phyloP scores from a whole-genome alignment of 2,113 vertebrate species.

The Collichthys lucidus region DNA sequence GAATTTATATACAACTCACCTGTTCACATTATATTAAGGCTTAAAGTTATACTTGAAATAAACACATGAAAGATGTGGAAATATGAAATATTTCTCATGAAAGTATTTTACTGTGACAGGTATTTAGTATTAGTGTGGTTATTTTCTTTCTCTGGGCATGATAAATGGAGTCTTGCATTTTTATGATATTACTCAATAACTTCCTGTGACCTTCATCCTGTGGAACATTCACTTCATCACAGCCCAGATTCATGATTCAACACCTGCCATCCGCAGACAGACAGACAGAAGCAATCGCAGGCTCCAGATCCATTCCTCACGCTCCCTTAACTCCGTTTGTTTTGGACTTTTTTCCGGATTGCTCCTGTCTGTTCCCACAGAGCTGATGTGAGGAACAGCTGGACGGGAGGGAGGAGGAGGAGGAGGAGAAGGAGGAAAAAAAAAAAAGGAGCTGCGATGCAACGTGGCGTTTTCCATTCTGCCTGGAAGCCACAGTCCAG shows the following conservation, averaged over 20 bases:
- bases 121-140: background rate
- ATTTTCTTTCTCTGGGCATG: background rate
- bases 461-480: slow-evolving; percentile 86
- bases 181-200: background rate
- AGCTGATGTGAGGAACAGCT: slow-evolving; percentile 81
- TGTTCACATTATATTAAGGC: no score
- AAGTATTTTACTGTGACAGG: background rate
- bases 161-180: background rate
- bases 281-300: slow-evolving; percentile 57
- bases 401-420: slow-evolving; percentile 61
- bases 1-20: no score
- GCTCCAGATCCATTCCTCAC: background rate
- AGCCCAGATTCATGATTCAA: background rate
- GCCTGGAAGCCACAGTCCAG: slow-evolving; percentile 53
- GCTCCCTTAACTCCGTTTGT: background rate
- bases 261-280: slow-evolving; percentile 52
- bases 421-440: slow-evolving; percentile 7
- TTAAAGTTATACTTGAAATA: no score
- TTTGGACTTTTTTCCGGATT: slow-evolving; percentile 36
- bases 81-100: no score
- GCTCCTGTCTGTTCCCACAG: slow-evolving; percentile 73
- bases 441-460: slow-evolving; percentile 66
- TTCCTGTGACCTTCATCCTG: no score
- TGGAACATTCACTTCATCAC: slow-evolving; percentile 40
- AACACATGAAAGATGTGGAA: no score